phyloP scores from a whole-genome alignment of 2,888 invertebrate genomes.

The Phytoseiulus persimilis region DNA sequence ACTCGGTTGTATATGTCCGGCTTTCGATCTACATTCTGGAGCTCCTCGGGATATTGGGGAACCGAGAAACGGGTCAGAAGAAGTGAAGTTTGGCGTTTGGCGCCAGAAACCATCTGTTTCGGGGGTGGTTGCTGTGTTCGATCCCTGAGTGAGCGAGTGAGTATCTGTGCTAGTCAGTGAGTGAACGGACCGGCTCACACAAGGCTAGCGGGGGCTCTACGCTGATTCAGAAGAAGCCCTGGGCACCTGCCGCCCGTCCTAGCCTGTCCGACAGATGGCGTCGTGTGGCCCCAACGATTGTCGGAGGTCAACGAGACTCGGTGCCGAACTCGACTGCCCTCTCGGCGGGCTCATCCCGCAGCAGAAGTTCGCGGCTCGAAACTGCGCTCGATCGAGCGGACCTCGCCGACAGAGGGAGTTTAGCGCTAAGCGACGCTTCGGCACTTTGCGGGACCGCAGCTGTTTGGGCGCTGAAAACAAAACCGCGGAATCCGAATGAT shows the following conservation, averaged over 20 bases:
- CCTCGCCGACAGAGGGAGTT: no score
- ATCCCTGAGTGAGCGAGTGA: not conserved
- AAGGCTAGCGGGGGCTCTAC: not conserved
- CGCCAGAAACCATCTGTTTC: conserved; percentile 5
- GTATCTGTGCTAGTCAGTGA: not conserved
- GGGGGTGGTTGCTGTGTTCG: not conserved
- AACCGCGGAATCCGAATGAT: not conserved
- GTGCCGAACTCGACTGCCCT: not conserved
- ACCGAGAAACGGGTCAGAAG: not conserved
- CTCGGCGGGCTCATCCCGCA: not conserved
- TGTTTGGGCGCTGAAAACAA: no score
- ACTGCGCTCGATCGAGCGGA: no score
- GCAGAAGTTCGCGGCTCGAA: not conserved
- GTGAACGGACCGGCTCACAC: not conserved
- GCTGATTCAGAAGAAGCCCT: conserved; percentile 5
- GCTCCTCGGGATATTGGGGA: no score
- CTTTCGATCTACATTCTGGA: no score
- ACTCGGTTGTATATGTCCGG: no score
- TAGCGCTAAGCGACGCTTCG: no score
- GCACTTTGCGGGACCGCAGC: no score
- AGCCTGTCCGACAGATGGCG: not conserved
- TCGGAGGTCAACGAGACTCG: not conserved
- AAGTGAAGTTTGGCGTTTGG: not conserved
- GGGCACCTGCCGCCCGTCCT: not conserved
- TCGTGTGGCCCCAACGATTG: not conserved